Conservation (phyloP, 1,140 invertebrate species). For the Papilio machaon region DNA sequence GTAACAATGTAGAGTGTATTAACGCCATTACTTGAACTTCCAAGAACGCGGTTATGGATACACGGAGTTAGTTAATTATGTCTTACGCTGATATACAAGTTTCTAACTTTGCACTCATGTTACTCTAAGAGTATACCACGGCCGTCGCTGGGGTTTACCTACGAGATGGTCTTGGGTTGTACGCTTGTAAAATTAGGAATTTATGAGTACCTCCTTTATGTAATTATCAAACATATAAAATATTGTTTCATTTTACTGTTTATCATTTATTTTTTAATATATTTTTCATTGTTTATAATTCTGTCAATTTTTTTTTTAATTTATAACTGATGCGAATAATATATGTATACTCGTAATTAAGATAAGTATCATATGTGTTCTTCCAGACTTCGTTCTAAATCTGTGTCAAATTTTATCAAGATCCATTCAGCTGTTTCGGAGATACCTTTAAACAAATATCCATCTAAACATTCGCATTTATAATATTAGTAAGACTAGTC, state of each 20-base stretch:
- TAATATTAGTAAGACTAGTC: background rate
- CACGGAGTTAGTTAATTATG: slow-evolving; percentile 60
- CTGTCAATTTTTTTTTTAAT: no score
- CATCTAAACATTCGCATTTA: no score
- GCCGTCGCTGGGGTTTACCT: slow-evolving; percentile 44
- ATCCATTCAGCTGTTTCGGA: no score
- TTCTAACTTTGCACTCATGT: slow-evolving; percentile 63
- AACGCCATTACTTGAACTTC: slow-evolving; percentile 41
- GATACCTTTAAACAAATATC: no score
- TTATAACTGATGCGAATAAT: no score
- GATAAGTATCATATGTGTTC: no score
- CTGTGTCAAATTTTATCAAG: no score
- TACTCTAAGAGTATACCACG: slow-evolving; percentile 42
- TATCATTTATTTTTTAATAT: no score
- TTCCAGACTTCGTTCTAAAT: no score
- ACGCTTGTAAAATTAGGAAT: slow-evolving; percentile 16
- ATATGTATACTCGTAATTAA: no score
- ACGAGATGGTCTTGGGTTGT: slow-evolving; percentile 39
- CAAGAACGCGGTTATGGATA: slow-evolving; percentile 56
- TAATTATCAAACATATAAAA: background rate
- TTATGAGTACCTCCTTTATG: background rate
- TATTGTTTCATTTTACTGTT: no score
- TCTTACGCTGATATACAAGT: slow-evolving; percentile 65
- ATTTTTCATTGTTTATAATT: no score
- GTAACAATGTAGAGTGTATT: slow-evolving; percentile 22